phyloP scores from a whole-genome alignment of 2,797 vertebrate species.

The Gymnothorax javanicus region DNA sequence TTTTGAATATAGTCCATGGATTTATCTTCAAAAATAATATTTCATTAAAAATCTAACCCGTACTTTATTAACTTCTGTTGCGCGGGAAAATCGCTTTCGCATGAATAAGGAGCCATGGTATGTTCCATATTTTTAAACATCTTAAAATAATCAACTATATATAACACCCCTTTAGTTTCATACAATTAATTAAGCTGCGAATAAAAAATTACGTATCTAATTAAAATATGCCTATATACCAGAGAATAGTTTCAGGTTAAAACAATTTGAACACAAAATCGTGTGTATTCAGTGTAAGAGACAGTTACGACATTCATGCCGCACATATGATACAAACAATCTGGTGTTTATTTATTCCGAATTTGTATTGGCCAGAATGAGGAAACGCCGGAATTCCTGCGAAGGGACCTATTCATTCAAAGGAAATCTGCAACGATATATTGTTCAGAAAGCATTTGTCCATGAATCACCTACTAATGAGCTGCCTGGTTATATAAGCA shows the following conservation, averaged over 20 bases:
- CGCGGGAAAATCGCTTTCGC: neutral
- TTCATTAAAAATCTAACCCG: neutral
- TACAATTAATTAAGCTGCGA: neutral
- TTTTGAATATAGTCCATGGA: neutral
- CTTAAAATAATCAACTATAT: neutral
- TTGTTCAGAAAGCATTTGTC: constrained; percentile 64
- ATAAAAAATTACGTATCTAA: neutral
- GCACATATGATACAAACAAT: neutral
- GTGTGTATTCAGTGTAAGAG: neutral
- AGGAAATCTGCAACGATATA: constrained; percentile 48
- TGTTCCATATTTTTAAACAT: neutral
- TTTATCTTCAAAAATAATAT: neutral
- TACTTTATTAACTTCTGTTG: neutral
- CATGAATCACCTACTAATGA: constrained; percentile 39
- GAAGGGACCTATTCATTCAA: constrained; percentile 49
- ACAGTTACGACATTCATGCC: neutral
- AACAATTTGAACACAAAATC: neutral
- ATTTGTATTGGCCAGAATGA: constrained; percentile 40
- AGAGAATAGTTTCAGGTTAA: neutral
- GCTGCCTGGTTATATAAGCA: constrained; percentile 28
- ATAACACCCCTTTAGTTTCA: neutral
- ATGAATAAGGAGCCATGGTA: neutral
- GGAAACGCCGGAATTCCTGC: constrained; percentile 54
- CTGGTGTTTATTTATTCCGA: neutral
- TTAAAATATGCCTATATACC: neutral